Conservation (phyloP, 2,888 invertebrate species). For the Acleris laterana region DNA sequence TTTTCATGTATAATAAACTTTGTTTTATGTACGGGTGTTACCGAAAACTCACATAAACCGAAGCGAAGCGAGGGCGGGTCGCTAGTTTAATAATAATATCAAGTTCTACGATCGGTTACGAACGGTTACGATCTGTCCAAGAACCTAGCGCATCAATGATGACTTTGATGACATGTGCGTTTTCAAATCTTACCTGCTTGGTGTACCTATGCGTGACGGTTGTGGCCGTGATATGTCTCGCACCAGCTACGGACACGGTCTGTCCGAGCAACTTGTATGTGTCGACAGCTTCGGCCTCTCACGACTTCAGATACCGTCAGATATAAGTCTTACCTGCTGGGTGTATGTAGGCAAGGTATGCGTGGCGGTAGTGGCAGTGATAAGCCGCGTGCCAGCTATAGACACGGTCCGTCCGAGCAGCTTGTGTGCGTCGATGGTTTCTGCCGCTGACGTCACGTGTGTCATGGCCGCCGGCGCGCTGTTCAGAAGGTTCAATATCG, state of each 20-base stretch:
- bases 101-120: too few species aligned
- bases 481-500: conserved; percentile 90
- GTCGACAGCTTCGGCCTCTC: conserved; percentile 30
- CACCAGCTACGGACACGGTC: conserved; percentile 84
- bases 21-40: too few species aligned
- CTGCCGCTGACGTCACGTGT: conserved; percentile 70
- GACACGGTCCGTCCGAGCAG: conserved; percentile 81
- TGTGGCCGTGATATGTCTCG: conserved; percentile 67
- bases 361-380: conserved; percentile 66
- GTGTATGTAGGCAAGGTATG: conserved; percentile 71
- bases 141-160: too few species aligned
- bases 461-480: conserved; percentile 91
- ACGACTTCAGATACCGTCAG: conserved; percentile 37
- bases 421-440: conserved; percentile 43
- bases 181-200: conserved; percentile 58
- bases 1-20: too few species aligned
- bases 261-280: conserved; percentile 64
- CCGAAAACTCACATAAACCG: too few species aligned
- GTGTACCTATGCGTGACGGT: conserved; percentile 72
- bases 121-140: too few species aligned
- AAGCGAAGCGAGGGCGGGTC: too few species aligned
- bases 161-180: too few species aligned
- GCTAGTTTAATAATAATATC: too few species aligned
- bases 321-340: conserved; percentile 60
- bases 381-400: conserved; percentile 78